Conservation (phyloP, 2,113 vertebrate species). For the Platichthys stellatus region DNA sequence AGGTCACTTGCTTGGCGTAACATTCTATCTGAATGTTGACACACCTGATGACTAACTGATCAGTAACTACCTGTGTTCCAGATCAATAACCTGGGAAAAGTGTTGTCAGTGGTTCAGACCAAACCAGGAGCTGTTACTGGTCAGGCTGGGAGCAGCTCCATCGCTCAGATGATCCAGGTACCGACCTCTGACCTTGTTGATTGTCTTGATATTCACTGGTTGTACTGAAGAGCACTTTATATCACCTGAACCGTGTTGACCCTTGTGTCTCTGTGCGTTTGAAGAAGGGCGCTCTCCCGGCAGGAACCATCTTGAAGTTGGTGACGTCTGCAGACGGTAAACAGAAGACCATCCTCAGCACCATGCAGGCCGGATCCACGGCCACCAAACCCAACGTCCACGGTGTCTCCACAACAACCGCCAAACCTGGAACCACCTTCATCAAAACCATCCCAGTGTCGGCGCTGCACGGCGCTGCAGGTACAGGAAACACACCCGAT, state of each 20-base stretch:
- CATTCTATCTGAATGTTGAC: not conserved
- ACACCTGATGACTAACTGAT: not conserved
- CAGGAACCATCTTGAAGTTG: conserved; percentile 89
- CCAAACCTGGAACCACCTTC: conserved; percentile 87
- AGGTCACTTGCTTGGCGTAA: not conserved
- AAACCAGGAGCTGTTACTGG: conserved; percentile 84
- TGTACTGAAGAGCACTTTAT: not conserved
- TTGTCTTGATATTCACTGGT: not conserved
- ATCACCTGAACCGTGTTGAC: too few species aligned
- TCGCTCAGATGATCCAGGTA: conserved; percentile 90
- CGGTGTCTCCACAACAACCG: conserved; percentile 2
- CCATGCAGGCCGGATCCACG: conserved; percentile 81
- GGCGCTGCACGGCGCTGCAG: conserved; percentile 86
- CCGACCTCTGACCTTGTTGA: not conserved
- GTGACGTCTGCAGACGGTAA: conserved; percentile 90
- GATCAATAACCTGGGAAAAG: conserved; percentile 87
- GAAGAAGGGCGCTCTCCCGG: conserved; percentile 85
- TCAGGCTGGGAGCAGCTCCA: conserved; percentile 80
- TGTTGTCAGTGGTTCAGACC: conserved; percentile 89
- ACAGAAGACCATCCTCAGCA: conserved; percentile 88
- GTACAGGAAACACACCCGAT: conserved; percentile 55
- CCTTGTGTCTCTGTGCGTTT: not conserved
- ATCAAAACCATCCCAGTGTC: conserved; percentile 92
- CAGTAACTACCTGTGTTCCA: conserved; percentile 44
- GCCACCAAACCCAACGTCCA: not conserved